These are phyloP conservation scores for Merodon equestris DNA, from an alignment of 2,888 invertebrate genomes.

Conservation along the genomic window DNA sequence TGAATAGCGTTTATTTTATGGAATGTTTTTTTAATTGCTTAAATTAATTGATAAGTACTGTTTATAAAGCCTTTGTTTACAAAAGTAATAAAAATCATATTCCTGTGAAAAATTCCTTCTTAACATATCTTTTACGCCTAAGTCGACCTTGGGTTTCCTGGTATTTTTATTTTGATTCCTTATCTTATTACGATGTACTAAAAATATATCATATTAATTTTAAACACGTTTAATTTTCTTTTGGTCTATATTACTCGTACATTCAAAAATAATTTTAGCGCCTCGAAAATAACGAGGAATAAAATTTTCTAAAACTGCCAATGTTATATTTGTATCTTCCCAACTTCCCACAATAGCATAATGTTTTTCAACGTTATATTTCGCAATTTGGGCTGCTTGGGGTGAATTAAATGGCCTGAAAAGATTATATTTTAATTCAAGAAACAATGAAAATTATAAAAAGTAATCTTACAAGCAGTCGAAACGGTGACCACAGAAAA, in stretches of 20 bases:
- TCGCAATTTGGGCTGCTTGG: constrained; percentile 89
- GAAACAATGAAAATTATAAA: not conserved
- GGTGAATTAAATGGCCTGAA: constrained; percentile 90
- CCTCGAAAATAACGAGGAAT: constrained; percentile 91
- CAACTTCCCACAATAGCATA: constrained; percentile 93
- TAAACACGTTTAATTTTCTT: not conserved
- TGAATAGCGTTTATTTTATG: too few relatives aligned
- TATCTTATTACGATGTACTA: constrained; percentile 73
- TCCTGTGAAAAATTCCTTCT: constrained; percentile 91
- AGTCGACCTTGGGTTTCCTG: constrained; percentile 90
- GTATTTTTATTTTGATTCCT: constrained; percentile 88
- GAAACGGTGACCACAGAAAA: constrained; percentile 92
- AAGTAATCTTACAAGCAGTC: constrained; percentile 85
- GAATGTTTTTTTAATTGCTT: constrained; percentile 12
- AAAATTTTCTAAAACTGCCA: constrained; percentile 90
- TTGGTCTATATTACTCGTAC: constrained; percentile 80
- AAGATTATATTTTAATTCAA: constrained; percentile 25
- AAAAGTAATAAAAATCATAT: constrained; percentile 94
- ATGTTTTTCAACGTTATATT: constrained; percentile 89
- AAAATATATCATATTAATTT: constrained; percentile 62
- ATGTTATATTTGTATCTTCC: constrained; percentile 91
- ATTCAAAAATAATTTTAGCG: constrained; percentile 86
- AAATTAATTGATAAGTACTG: constrained; percentile 80
- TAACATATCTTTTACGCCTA: constrained; percentile 90
- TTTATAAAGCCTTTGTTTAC: constrained; percentile 88